Evolutionary conservation across 2,888 invertebrate species (phyloP), one percentile per base, ranked within the genome.

Genomic region (Temnothorax ravouxi): DNA sequence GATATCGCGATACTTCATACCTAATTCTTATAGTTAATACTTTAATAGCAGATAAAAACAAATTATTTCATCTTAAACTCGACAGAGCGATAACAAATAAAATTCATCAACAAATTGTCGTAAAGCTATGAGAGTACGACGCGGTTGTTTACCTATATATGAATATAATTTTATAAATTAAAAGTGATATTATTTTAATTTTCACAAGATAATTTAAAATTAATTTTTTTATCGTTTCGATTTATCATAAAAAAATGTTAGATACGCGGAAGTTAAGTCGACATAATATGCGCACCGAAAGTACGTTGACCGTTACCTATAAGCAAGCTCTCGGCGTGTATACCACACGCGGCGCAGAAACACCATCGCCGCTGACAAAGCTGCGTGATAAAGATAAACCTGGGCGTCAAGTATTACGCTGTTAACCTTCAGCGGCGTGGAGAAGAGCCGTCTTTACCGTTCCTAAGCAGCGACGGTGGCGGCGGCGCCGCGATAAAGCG

Each of bases 261-360:
- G 29, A 61, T 9, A 3, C 41, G 25, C 29, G 15, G 21, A 18
- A 52, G 52, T 29, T n/a, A 44, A 54, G 9, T 52, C 25, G 18
- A 21, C n/a, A 34, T 47, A 21, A 38, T 21, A n/a, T 18, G n/a
- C 29, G 34, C 56, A 34, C 34, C 21, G 47, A 69, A 69, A 56
- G 69, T 69, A 69, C 79, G 13, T 79, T 69, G 79, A 79, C 79
- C 56, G 77, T 79, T 79, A 79, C 69, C 59, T 79, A 47, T 79
- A 47, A 47, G 56, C 64, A 25, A 52, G 64, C 18, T 25, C 18
- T 25, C 44, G 25, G 21, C 38, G 47, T 15, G 18, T 25, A 15
- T 59, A 69, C 79, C 69, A 79, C 56, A 69, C 69, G 21, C 69
- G 56, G 34, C 44, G 56, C 69, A 44, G 69, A 56, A 69, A 56